Evolutionary conservation across 2,888 invertebrate species (phyloP).

Genomic region (Seladonia tumulorum): DNA sequence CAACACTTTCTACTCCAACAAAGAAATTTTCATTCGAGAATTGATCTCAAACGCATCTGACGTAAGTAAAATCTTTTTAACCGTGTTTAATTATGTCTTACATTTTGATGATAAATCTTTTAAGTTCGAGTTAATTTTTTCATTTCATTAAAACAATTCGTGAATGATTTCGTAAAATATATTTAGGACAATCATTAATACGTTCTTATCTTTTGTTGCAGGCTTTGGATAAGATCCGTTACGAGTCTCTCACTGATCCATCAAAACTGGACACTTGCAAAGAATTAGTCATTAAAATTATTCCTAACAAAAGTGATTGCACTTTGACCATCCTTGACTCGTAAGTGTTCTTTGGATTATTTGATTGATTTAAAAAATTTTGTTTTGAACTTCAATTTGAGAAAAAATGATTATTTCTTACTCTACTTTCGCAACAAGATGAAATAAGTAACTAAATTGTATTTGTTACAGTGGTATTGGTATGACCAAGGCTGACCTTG

Average conservation of each 20-base stretch:
- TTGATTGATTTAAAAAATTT: not conserved
- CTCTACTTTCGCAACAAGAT: not conserved
- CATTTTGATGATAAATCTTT: not conserved
- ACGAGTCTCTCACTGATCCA: conserved; percentile 98
- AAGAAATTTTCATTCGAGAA: conserved; percentile 99
- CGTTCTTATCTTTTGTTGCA: conserved; percentile 44
- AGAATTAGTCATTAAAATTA: conserved; percentile 97
- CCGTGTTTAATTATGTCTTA: not conserved
- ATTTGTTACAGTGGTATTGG: conserved; percentile 90
- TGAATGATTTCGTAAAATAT: not conserved
- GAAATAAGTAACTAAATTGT: conserved; percentile 3
- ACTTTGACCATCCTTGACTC: conserved; percentile 97
- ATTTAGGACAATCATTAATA: not conserved
- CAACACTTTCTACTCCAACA: conserved; percentile 99
- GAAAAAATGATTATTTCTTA: not conserved
- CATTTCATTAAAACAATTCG: not conserved
- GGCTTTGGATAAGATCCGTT: conserved; percentile 96
- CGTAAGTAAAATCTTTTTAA: conserved; percentile 83
- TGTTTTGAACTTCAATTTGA: not conserved
- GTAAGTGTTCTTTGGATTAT: conserved; percentile 69
- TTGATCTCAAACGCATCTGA: conserved; percentile 99
- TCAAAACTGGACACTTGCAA: conserved; percentile 96
- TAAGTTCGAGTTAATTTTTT: not conserved
- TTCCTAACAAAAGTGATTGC: conserved; percentile 97
- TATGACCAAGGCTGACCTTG: conserved; percentile 99